Evolutionary conservation across 2,797 vertebrate genomes (phyloP).

Genomic region (Spinus pinus): DNA sequence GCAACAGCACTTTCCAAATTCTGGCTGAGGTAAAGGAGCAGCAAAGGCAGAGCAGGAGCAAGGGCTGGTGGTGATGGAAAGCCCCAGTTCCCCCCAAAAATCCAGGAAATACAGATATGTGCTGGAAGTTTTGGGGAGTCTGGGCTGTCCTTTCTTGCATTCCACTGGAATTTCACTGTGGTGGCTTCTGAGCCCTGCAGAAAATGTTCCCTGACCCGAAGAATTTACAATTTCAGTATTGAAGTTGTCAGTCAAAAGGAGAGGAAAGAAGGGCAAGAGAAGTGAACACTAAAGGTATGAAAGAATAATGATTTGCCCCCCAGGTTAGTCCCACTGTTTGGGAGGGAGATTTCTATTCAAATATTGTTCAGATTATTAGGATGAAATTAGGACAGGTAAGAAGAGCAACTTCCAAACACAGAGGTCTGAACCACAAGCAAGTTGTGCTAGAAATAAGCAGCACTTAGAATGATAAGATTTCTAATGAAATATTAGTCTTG

Average conservation of each 20-base stretch:
- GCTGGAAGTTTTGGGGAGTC: not conserved
- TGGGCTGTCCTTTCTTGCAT: not conserved
- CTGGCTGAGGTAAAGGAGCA: not conserved
- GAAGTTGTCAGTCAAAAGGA: not conserved
- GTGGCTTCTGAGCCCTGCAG: not conserved
- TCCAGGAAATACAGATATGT: accelerated
- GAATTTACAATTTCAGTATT: not conserved
- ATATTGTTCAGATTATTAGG: not conserved
- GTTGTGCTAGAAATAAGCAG: not conserved
- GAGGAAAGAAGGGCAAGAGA: not conserved
- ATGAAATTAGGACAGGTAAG: not conserved
- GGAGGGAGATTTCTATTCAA: not conserved
- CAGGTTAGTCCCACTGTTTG: not conserved
- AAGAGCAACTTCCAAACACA: not conserved
- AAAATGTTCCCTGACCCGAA: not conserved
- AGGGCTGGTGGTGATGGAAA: not conserved
- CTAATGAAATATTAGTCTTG: not conserved
- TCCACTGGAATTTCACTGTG: not conserved
- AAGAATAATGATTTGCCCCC: not conserved
- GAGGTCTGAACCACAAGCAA: not conserved
- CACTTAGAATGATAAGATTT: not conserved
- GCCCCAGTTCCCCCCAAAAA: accelerated
- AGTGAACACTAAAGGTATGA: not conserved
- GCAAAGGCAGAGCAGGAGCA: not conserved
- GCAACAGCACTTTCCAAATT: not conserved